phyloP scores from a whole-genome alignment of 2,888 invertebrate species.

The Ornithoptera priamus region DNA sequence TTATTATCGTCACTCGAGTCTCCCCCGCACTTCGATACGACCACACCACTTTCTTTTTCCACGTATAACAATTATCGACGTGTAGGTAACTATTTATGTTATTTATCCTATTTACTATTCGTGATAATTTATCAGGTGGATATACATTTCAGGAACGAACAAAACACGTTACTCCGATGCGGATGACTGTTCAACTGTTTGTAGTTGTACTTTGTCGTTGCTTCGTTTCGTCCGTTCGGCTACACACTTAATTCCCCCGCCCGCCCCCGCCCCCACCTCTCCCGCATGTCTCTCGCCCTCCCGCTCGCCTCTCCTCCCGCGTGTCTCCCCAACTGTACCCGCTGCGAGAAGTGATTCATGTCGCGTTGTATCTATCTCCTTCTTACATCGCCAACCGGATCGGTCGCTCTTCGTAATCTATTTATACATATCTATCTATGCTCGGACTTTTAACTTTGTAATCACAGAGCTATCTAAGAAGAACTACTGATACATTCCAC shows the following conservation, averaged over 20 bases:
- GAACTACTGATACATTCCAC: not conserved
- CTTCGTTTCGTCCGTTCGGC: conserved; percentile 61
- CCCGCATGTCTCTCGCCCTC: too few species aligned
- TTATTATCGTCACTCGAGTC: conserved; percentile 65
- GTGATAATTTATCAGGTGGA: conserved; percentile 47
- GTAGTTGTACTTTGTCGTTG: conserved; percentile 69
- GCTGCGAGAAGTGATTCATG: conserved; percentile 79
- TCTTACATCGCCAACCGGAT: conserved; percentile 78
- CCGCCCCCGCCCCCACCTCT: conserved; percentile 39
- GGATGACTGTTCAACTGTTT: conserved; percentile 75
- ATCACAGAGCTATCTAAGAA: conserved; percentile 42
- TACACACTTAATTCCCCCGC: conserved; percentile 42
- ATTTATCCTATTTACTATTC: conserved; percentile 48
- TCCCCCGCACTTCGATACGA: conserved; percentile 46
- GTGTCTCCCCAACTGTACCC: conserved; percentile 58
- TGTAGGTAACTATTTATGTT: conserved; percentile 44
- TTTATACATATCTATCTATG: conserved; percentile 71
- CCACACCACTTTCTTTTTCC: conserved; percentile 44
- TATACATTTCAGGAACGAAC: conserved; percentile 48
- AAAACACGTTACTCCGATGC: conserved; percentile 65
- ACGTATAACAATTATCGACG: conserved; percentile 47
- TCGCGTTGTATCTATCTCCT: conserved; percentile 80
- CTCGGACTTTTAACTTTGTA: conserved; percentile 70
- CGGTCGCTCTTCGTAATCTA: conserved; percentile 79
- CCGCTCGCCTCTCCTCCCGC: conserved; percentile 39